Evolutionary conservation across 2,113 vertebrate species (phyloP), one percentile per base, ranked within the genome.

Genomic region (Gorilla gorilla): DNA sequence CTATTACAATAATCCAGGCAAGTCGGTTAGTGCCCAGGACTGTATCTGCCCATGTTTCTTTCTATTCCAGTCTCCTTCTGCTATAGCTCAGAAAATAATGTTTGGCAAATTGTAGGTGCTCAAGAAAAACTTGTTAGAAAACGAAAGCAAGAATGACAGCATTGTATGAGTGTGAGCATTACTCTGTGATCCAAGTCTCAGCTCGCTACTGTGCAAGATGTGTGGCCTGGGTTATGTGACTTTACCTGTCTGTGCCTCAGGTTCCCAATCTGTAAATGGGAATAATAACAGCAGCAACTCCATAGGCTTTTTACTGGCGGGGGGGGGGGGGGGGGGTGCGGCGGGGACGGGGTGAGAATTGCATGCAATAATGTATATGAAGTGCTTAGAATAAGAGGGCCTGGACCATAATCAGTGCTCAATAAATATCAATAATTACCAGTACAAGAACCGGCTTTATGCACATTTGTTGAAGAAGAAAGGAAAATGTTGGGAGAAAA

Each of bases 131-230:
- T 38, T 55, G 50, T 79, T 45, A 13, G 86, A 93, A 66, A 30
- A 48, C 4, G 4, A 48, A 57, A n/a, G 12, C 2, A 5, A 75
- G 17, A 8, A 17, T 64, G 17, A 20, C 25, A 3, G n/a, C 9
- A 20, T 43, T 0, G 32, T 2, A 0, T 11, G 59, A 30, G 3
- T 1, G 4, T 75, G n/a, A 6, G 11, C n/a, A 2, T 10, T 35
- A 9, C 20, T 40, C 68, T 12, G 40, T 27, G 3, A 13, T 30
- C 48, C 17, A 11, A 52, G 5, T 3, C 22, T 20, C 35, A 11
- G n/a, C 9, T n/a, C 9, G 1, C 35, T 18, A 5, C 48, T 22
- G 27, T 38, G n/a, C 8, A 30, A 48, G 11, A 40, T 75, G 45
- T 25, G 18, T 17, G 35, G 25, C 27, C 5, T 59, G 13, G 43